phyloP scores from a whole-genome alignment of 1,140 invertebrate species.

The Drosophila miranda region DNA sequence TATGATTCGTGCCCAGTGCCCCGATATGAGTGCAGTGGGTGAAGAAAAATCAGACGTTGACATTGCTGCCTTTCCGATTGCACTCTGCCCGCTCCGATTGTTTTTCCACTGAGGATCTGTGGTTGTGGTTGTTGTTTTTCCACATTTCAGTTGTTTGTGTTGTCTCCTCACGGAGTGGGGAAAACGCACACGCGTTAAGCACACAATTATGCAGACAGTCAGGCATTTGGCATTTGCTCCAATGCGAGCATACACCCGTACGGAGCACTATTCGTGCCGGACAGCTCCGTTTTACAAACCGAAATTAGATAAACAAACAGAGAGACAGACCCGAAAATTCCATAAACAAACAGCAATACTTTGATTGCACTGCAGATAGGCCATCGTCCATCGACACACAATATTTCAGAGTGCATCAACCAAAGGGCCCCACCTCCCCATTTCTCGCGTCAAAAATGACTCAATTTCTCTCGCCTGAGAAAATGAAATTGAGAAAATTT shows the following conservation, averaged over 20 bases:
- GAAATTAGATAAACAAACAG: conserved; percentile 80
- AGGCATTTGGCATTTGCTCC: conserved; percentile 70
- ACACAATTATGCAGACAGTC: conserved; percentile 81
- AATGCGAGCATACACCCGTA: background rate
- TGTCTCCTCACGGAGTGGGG: conserved; percentile 42
- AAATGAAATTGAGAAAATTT: conserved; percentile 52
- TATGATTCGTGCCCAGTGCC: conserved; percentile 67
- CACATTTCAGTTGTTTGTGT: conserved; percentile 55
- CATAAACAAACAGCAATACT: conserved; percentile 77
- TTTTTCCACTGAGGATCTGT: conserved; percentile 11
- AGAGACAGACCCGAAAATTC: conserved; percentile 42
- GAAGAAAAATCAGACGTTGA: conserved; percentile 24
- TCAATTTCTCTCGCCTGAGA: conserved; percentile 50
- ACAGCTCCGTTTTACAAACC: conserved; percentile 78
- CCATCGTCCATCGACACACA: conserved; percentile 7
- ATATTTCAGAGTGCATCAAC: conserved; percentile 7
- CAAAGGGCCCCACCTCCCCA: conserved; percentile 4
- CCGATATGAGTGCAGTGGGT: conserved; percentile 29
- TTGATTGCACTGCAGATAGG: conserved; percentile 66
- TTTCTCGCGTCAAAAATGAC: conserved; percentile 41
- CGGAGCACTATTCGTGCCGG: conserved; percentile 21
- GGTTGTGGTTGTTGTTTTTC: conserved; percentile 34
- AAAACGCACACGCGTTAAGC: conserved; percentile 71
- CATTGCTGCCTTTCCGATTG: conserved; percentile 38
- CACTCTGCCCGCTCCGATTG: conserved; percentile 48